phyloP scores from a whole-genome alignment of 53 echinoderm and acorn worm species.

The Antedon mediterranea region DNA sequence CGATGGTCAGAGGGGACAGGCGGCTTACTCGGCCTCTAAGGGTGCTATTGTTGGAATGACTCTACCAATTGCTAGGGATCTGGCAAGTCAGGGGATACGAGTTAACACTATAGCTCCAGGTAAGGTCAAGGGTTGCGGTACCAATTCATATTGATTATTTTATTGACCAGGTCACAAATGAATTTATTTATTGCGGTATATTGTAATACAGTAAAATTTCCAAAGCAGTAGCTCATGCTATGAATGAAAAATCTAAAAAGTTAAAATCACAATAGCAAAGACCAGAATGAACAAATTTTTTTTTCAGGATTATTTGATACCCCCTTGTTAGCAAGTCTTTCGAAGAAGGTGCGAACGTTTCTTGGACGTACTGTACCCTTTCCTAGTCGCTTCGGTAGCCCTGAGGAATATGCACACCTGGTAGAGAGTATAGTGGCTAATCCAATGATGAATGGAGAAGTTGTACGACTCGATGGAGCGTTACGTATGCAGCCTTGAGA shows the following conservation, averaged over 20 bases:
- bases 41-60: constrained; percentile 95
- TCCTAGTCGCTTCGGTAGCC: constrained; percentile 53
- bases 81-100: constrained; percentile 75
- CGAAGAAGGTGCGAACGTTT: constrained; percentile 77
- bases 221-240: no score
- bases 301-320: constrained; percentile 81
- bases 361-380: constrained; percentile 72
- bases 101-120: constrained; percentile 96
- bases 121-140: constrained; percentile 1
- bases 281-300: no score
- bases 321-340: constrained; percentile 60
- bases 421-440: constrained; percentile 68
- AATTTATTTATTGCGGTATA: no score
- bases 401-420: constrained; percentile 86
- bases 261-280: no score
- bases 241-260: no score
- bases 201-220: no score
- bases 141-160: no score
- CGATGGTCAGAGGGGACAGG: constrained; percentile 97
- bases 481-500: constrained; percentile 82
- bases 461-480: constrained; percentile 73
- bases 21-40: constrained; percentile 83
- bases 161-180: no score
- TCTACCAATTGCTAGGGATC: constrained; percentile 70
- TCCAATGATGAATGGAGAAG: constrained; percentile 92